Percentiles rank a stretch among this genome's conserved stretches.
Evolutionary conservation across 2,113 vertebrate species (phyloP).

Genomic region (Psittacula cyanocephala): DNA sequence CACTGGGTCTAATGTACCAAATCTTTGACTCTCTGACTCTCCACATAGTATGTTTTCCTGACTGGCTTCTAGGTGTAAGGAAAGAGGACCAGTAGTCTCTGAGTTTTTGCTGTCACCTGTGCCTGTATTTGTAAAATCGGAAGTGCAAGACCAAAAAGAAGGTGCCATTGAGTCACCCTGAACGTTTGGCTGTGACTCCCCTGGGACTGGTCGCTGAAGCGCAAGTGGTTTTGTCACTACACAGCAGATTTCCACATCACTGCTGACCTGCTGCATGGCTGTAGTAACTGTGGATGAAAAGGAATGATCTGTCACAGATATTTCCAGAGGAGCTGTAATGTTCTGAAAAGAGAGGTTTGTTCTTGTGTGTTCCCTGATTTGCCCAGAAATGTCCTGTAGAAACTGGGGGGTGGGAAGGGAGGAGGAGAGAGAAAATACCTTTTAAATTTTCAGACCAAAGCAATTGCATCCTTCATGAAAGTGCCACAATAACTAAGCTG

Average conservation of each 20-base stretch:
- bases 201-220: background rate
- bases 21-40: background rate
- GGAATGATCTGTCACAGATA: background rate
- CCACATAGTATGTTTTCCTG: background rate
- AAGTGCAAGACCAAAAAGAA: background rate
- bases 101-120: background rate
- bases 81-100: background rate
- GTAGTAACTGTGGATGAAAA: background rate
- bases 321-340: background rate
- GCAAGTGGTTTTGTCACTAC: background rate
- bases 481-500: background rate
- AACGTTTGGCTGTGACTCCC: background rate
- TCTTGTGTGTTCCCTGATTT: background rate
- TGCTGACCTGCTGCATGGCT: background rate
- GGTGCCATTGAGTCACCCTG: background rate
- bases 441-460: background rate
- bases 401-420: background rate
- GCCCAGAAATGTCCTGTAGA: slow-evolving; percentile 43
- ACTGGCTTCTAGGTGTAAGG: background rate
- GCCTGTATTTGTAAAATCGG: background rate
- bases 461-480: background rate
- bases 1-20: background rate
- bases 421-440: background rate
- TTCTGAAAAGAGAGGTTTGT: background rate
- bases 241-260: background rate